These are phyloP conservation scores for Papilio protenor DNA, from an alignment of 2,888 invertebrate species.

Conservation along the genomic window DNA sequence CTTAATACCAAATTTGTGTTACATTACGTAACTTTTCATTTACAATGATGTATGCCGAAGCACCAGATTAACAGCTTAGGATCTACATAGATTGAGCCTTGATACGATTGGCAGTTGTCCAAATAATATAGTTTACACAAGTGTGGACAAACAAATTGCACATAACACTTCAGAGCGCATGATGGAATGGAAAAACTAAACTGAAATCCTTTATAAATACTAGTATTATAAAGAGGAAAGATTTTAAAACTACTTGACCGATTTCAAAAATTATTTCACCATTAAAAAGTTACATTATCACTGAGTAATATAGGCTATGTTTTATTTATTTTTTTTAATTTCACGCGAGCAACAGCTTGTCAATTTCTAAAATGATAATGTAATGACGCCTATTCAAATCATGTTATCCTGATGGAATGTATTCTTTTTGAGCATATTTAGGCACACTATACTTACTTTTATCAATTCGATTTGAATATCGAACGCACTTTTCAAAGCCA, in stretches of 20 bases:
- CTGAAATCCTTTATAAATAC: neutral
- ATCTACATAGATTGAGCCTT: slow-evolving; percentile 12
- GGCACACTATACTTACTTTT: too few relatives aligned
- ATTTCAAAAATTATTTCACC: too few relatives aligned
- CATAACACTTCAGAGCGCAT: neutral
- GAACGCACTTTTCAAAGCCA: slow-evolving; percentile 53
- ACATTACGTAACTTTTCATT: neutral
- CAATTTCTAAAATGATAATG: neutral
- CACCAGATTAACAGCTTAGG: slow-evolving; percentile 16
- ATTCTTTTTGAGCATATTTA: too few relatives aligned
- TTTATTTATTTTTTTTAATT: too few relatives aligned
- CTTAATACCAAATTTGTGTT: neutral
- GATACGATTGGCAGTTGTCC: slow-evolving; percentile 21
- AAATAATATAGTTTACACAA: neutral
- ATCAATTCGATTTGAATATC: neutral
- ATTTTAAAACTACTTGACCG: too few relatives aligned
- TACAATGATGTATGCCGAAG: neutral
- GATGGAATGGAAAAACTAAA: neutral
- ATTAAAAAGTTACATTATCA: too few relatives aligned
- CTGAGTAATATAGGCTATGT: too few relatives aligned
- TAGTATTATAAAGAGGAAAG: neutral
- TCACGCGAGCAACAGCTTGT: too few relatives aligned
- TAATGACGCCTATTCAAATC: neutral
- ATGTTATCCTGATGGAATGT: neutral
- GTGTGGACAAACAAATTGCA: slow-evolving; percentile 9